phyloP scores from a whole-genome alignment of 2,888 invertebrate species.

The Microdon myrmicae region DNA sequence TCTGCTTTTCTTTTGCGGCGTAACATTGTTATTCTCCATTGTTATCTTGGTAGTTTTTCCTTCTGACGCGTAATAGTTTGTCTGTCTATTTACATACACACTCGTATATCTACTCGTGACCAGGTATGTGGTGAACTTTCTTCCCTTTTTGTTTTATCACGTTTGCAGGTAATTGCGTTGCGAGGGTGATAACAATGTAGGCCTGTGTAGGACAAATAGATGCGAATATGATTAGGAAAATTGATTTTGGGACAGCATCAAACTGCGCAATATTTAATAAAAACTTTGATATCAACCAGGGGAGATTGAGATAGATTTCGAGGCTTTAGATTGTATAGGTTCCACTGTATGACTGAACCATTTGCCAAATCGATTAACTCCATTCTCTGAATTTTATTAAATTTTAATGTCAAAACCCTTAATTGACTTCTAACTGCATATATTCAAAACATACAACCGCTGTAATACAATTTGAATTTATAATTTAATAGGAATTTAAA shows the following conservation, averaged over 20 bases:
- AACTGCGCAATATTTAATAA: background rate
- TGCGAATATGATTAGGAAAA: conserved; percentile 27
- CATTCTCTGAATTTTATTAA: too few species aligned
- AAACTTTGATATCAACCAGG: conserved; percentile 10
- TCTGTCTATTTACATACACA: conserved; percentile 4
- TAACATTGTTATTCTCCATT: conserved; percentile 4
- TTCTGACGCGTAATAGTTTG: conserved; percentile 6
- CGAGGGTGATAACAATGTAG: conserved; percentile 3
- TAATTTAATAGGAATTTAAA: too few species aligned
- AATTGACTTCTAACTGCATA: too few species aligned
- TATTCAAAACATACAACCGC: too few species aligned
- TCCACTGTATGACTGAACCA: too few species aligned
- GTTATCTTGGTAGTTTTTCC: conserved; percentile 5
- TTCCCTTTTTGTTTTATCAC: conserved; percentile 17
- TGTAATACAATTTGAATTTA: too few species aligned
- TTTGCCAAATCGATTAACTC: too few species aligned
- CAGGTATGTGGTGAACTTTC: conserved; percentile 5
- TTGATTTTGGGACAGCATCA: conserved; percentile 22
- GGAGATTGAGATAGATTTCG: background rate
- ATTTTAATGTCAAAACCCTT: conserved; percentile 2
- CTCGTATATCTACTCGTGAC: conserved; percentile 16
- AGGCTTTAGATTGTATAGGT: conserved; percentile 10
- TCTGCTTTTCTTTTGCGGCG: too few species aligned
- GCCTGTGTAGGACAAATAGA: background rate
- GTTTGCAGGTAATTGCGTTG: conserved; percentile 20